These are phyloP conservation scores for Gobiocypris rarus DNA, from an alignment of 2,113 vertebrate genomes.

Conservation along the genomic window DNA sequence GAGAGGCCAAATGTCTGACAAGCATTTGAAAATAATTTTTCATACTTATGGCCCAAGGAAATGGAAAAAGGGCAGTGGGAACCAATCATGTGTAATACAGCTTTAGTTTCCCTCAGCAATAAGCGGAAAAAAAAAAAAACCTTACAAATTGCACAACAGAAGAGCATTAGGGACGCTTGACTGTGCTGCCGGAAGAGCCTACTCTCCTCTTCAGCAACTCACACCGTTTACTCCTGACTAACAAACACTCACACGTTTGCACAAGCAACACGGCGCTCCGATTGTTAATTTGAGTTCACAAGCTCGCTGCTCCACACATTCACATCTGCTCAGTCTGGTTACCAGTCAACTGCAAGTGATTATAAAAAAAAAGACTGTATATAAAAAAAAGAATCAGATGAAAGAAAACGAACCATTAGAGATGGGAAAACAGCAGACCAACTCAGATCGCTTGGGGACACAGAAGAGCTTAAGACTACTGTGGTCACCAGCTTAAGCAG, in stretches of 20 bases:
- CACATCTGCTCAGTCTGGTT: neutral
- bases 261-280: slow-evolving; percentile 30
- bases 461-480: neutral
- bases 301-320: slow-evolving; percentile 19
- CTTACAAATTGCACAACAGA: slow-evolving; percentile 58
- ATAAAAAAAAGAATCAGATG: neutral
- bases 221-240: slow-evolving; percentile 20
- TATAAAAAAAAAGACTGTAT: neutral
- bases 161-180: slow-evolving; percentile 59
- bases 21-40: slow-evolving; percentile 57
- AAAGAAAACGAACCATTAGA: slow-evolving; percentile 3
- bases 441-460: neutral
- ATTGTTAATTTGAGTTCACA: slow-evolving; percentile 32
- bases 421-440: neutral
- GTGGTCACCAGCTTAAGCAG: slow-evolving; percentile 11
- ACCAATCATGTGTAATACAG: slow-evolving; percentile 67
- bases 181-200: slow-evolving; percentile 47
- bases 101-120: slow-evolving; percentile 65
- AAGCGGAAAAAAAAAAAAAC: neutral
- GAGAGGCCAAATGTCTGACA: slow-evolving; percentile 55
- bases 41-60: slow-evolving; percentile 61
- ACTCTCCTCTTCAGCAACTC: neutral
- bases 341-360: neutral
- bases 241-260: slow-evolving; percentile 25
- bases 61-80: slow-evolving; percentile 59